Evolutionary conservation across 2,888 invertebrate species (phyloP), one percentile per base, ranked within the genome.

Genomic region (Heliconius charithonia): DNA sequence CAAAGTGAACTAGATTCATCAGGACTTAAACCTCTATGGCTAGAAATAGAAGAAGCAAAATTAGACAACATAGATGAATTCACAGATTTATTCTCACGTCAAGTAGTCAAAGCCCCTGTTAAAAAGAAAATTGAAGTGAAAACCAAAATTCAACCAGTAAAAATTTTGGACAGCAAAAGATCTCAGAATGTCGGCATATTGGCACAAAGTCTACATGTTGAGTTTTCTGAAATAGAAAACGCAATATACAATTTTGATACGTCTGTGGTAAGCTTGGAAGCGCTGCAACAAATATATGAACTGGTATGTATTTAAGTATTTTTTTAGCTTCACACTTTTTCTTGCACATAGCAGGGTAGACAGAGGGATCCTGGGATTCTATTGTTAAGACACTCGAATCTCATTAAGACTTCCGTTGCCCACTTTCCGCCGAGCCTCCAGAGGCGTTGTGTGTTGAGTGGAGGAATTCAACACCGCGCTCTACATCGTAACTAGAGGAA

Each of bases 101-200:
- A 98, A 94, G 93, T 98, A 0, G 93, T 97, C 0, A 97, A 97
- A 83, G 97, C 97, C 76, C 96, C 96, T 12, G 95, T 97, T 1
- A 97, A 97, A 84, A 97, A 97, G 87, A 97, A 97, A 87, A 94
- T 96, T 27, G 95, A 96, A 86, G 96, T 97, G 73, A 96, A 97
- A 81, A 96, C 96, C 0, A 97, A 97, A 88, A 95, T 96, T 32
- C 96, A 97, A 88, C 97, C 97, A 0, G 97, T 97, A 2, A 99
- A 99, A 92, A 96, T 99, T 82, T 95, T 99, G 83, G 99, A 99
- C 87, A 96, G 97, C 82, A 99, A 99, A 90, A 94, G 99, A 83
- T 99, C 99, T 0, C 99, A 99, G 89, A 98, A 97, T 88, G 98
- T 99, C 19, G 99, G 99, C 13, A 99, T 99, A 85, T 96, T 99